Base-by-base conservation (phyloP, 2,888 invertebrate genomes). In the Hipparchia sbordonii region DNA sequence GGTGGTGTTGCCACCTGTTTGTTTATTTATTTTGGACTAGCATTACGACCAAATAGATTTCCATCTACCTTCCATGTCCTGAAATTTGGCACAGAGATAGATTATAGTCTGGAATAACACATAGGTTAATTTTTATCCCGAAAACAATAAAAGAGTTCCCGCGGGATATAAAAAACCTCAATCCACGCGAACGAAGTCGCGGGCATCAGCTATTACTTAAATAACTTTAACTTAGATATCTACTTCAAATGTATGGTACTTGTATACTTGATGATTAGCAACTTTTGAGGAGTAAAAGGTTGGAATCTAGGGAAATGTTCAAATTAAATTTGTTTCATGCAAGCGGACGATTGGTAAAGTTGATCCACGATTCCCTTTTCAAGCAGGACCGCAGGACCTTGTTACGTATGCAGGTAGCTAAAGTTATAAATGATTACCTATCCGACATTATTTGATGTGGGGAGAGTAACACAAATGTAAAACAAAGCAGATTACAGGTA, bases 241-340 rank as follows among this genome's bases (percentile, higher is more conserved):
- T 23, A 23, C 23, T 23, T 23, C 23, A 23, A 23, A 23, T 23
- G 23, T 23, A n/a, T n/a, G n/a, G n/a, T n/a, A 23, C 23, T 23
- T 23, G n/a, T n/a, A n/a, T n/a, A 23, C 23, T 23, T 23, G 10
- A 54, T 54, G 8, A n/a, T 2, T 54, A 54, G 39, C 5, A n/a
- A 60, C 10, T 33, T 60, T 60, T 39, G 6, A 10, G 13, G 23
- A 13, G 9, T 46, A 13, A 62, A 62, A 13, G 13, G 9, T 46
- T 46, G 79, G 77, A 82, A 79, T 6, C 12, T 6, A 81, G 76
- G 78, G 77, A 78, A 79, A 85, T 86, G 81, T 83, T 88, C 87
- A 89, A 88, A 89, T 89, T 88, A 88, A 89, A 89, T 82, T 87
- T 86, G 79, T 85, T 82, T 86, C 81, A 84, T 82, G 80, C 81